A percentile compares a stretch with the other conserved stretches of the same genome.
Conservation (phyloP, 35 echinoderm and acorn worm species). For the Heliocidaris erythrogramma region DNA sequence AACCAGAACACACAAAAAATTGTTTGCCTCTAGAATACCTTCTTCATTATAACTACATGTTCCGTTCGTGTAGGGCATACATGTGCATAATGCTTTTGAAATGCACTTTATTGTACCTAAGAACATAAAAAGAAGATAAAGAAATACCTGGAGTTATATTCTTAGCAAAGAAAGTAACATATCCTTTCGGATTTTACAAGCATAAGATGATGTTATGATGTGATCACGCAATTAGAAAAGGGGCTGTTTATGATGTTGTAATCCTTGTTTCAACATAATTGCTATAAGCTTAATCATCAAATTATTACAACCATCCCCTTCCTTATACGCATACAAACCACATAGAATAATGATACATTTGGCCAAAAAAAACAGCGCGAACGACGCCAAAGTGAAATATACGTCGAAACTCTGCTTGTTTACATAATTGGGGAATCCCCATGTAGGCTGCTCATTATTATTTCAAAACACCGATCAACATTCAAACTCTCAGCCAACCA, state of each 20-base stretch:
- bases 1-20: too few relatives aligned
- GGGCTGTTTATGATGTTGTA: background rate
- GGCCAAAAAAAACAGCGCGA: background rate
- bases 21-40: too few relatives aligned
- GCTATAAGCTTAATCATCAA: background rate
- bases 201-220: too few relatives aligned
- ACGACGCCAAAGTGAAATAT: background rate
- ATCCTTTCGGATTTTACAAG: too few relatives aligned
- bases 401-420: background rate
- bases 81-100: too few relatives aligned
- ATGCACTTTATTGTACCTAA: too few relatives aligned
- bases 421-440: background rate
- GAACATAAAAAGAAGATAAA: too few relatives aligned
- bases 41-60: too few relatives aligned
- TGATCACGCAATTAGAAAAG: background rate
- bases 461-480: background rate
- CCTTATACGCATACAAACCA: background rate
- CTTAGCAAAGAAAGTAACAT: too few relatives aligned
- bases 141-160: too few relatives aligned
- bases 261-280: background rate
- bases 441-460: background rate
- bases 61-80: too few relatives aligned
- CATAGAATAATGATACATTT: background rate
- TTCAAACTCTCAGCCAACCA: slow-evolving; percentile 8
- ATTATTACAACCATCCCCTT: background rate